Conservation (phyloP, 2,888 invertebrate genomes). For the Harmothoe impar region DNA sequence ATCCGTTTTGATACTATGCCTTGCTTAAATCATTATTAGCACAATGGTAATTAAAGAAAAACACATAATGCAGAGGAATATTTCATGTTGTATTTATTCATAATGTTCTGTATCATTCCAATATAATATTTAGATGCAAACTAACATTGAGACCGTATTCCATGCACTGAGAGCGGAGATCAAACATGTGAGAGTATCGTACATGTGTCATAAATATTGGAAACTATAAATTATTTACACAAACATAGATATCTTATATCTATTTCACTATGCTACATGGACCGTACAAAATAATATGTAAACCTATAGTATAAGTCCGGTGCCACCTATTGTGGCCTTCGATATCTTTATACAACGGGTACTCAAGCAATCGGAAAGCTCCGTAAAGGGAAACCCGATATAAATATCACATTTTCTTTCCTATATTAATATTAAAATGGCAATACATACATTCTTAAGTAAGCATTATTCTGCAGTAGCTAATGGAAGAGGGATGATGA, state of each 20-base stretch:
- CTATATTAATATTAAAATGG: not conserved
- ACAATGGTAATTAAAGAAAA: too few relatives aligned
- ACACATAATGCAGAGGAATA: too few relatives aligned
- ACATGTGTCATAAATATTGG: constrained; percentile 23
- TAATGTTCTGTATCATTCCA: constrained; percentile 32
- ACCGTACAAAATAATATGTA: constrained; percentile 28
- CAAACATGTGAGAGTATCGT: constrained; percentile 43
- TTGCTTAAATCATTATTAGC: too few relatives aligned
- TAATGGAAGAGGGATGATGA: not conserved
- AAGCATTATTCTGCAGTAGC: constrained; percentile 1
- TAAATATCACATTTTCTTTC: not conserved
- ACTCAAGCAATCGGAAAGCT: constrained; percentile 25
- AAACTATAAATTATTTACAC: constrained; percentile 49
- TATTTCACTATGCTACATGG: not conserved
- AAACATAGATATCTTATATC: constrained; percentile 41
- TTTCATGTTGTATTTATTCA: constrained; percentile 22
- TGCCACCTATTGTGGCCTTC: not conserved
- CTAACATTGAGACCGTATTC: constrained; percentile 28
- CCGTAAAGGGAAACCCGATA: not conserved
- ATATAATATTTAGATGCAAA: not conserved
- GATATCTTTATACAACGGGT: not conserved
- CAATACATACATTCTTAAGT: not conserved
- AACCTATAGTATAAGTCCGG: not conserved
- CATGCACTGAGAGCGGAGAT: constrained; percentile 31
- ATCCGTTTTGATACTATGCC: too few relatives aligned